Base-by-base conservation (phyloP, 2,888 invertebrate species). In the Meiosimyza decipiens region DNA sequence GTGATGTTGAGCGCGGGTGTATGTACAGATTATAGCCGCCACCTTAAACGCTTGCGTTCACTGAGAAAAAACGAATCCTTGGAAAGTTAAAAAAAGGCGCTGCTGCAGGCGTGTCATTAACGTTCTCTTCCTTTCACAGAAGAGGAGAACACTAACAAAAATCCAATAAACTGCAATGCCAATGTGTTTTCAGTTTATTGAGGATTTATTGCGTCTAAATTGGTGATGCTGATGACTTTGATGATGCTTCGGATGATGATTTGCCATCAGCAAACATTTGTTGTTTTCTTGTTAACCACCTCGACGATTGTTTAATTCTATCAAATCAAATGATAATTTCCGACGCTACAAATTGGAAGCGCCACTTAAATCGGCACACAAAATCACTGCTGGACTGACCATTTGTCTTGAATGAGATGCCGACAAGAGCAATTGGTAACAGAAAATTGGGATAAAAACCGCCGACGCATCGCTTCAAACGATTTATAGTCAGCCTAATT, bases 51-150 rank as follows among this genome's bases (percentile, higher is more conserved):
- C 51, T 16, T 18, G 49, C 9, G 16, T 64, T 12, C 5, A 16
- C n/a, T 33, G 5, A 59, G 22, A 59, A n/a, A 33, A n/a, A 66
- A 18, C 55, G 57, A n/a, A 64, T 54, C 55, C 55, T 40, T 55
- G 49, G n/a, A 11, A 57, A 57, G 18, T 57, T 22, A 18, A 57
- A 28, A 22, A 28, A 40, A 49, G 67, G 67, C 67, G 57, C 54
- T 67, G 67, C 57, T 67, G 67, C 49, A n/a, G 67, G 67, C 67
- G 67, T 67, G 55, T 67, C 57, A 57, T 67, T 67, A 67, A 67
- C 67, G 18, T 16, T 18, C 55, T 40, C 67, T 57, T 22, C 57
- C 57, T 55, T 28, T 22, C 47, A 16, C 33, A 55, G 40, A 40
- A 9, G 40, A 40, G 9, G 40, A 6, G 40, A 6, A 40, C 40